Percentiles rank a stretch among this genome's conserved stretches.
phyloP scores from a whole-genome alignment of 2,888 invertebrate genomes.

The Eupithecia dodoneata region DNA sequence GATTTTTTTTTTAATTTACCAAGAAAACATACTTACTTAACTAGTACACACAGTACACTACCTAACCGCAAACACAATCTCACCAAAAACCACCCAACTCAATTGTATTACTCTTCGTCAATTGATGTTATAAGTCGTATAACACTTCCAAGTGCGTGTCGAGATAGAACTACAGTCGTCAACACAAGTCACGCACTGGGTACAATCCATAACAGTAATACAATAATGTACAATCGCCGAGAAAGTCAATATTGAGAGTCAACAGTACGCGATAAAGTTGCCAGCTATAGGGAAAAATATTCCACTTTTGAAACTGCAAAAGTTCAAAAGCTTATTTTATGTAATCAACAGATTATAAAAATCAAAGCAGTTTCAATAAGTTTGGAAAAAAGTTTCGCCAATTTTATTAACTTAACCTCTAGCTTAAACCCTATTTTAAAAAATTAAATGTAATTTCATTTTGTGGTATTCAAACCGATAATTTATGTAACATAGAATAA shows the following conservation, averaged over 20 bases:
- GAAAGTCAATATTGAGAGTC: conserved; percentile 81
- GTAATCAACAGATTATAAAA: not conserved
- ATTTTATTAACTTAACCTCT: not conserved
- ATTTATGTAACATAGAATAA: not conserved
- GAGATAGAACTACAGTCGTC: conserved; percentile 69
- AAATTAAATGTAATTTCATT: not conserved
- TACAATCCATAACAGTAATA: conserved; percentile 83
- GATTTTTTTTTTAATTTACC: not conserved
- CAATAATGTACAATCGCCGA: conserved; percentile 62
- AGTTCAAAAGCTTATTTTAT: not conserved
- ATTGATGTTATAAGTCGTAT: conserved; percentile 47
- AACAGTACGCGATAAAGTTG: conserved; percentile 70
- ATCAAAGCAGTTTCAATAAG: not conserved
- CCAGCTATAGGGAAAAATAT: conserved; percentile 44
- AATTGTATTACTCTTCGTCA: conserved; percentile 20
- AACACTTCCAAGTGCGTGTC: conserved; percentile 62
- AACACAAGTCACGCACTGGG: conserved; percentile 80
- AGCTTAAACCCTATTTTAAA: not conserved
- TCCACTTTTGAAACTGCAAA: not conserved
- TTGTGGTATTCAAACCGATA: not conserved
- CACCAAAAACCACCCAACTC: conserved; percentile 16
- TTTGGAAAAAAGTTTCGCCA: not conserved
- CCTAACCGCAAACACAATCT: conserved; percentile 3
- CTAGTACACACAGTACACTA: not conserved
- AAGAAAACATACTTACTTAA: not conserved